Evolutionary conservation across 2,888 invertebrate species (phyloP).

Genomic region (Osedax frankpressi): DNA sequence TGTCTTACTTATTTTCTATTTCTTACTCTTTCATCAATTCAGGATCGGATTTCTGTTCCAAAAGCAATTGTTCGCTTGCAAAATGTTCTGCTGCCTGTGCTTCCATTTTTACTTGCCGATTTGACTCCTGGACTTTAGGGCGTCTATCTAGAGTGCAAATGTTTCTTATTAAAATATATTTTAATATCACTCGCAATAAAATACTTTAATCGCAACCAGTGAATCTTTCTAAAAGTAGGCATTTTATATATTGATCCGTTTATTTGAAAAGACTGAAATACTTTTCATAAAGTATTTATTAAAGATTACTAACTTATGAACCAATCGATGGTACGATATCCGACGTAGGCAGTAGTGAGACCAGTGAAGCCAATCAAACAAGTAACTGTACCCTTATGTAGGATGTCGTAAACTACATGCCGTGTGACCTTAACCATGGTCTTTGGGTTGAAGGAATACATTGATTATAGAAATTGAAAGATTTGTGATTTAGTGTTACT

Average conservation of each 20-base stretch:
- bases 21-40: background rate
- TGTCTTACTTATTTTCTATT: no score
- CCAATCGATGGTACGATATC: background rate
- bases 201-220: no score
- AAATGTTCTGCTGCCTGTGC: background rate
- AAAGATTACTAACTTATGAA: background rate
- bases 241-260: no score
- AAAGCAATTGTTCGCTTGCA: background rate
- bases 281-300: no score
- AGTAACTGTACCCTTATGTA: background rate
- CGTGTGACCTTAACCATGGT: background rate
- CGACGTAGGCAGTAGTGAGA: background rate
- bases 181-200: no score
- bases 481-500: no score
- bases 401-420: background rate
- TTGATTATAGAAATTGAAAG: no score
- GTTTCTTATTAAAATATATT: no score
- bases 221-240: no score
- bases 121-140: background rate
- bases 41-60: background rate
- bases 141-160: background rate
- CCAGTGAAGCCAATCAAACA: background rate
- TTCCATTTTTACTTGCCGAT: background rate
- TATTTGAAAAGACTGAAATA: no score
- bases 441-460: no score